Evolutionary conservation across 1,140 invertebrate species (phyloP).

Genomic region (Brachionus paranguensis): DNA sequence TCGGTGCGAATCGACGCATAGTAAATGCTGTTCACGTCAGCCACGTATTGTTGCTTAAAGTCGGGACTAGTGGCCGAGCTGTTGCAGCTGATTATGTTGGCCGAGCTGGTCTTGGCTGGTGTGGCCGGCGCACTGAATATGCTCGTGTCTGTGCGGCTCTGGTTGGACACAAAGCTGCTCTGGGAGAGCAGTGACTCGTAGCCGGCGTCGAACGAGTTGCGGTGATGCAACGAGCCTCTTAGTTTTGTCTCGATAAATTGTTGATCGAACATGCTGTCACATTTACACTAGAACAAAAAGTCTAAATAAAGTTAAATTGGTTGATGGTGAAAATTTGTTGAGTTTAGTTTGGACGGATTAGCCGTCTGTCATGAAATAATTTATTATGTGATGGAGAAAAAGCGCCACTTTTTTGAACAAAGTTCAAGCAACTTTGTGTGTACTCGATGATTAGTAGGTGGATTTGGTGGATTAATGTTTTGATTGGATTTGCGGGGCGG

Average conservation of each 20-base stretch:
- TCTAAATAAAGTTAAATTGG: neutral
- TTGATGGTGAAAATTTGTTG: neutral
- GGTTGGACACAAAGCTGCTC: neutral
- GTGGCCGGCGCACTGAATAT: neutral
- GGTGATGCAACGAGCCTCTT: neutral
- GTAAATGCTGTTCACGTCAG: conserved; percentile 20
- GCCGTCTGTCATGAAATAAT: neutral
- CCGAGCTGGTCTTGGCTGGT: neutral
- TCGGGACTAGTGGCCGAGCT: neutral
- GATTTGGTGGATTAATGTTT: neutral
- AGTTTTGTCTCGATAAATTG: neutral
- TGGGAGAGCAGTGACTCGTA: conserved; percentile 21
- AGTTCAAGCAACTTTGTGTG: neutral
- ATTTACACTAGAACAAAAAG: neutral
- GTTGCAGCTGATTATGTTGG: neutral
- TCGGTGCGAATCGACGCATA: conserved; percentile 4
- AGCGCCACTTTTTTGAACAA: neutral
- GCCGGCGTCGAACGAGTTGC: conserved; percentile 16
- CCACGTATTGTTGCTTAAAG: conserved; percentile 4
- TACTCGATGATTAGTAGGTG: neutral
- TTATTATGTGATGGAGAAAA: neutral
- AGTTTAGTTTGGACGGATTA: neutral
- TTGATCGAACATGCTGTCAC: conserved; percentile 2
- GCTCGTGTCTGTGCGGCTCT: neutral
- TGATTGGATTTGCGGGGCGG: neutral